Evolutionary conservation across 1,140 invertebrate species (phyloP), one percentile per base, ranked within the genome.

Genomic region (Araneus ventricosus): DNA sequence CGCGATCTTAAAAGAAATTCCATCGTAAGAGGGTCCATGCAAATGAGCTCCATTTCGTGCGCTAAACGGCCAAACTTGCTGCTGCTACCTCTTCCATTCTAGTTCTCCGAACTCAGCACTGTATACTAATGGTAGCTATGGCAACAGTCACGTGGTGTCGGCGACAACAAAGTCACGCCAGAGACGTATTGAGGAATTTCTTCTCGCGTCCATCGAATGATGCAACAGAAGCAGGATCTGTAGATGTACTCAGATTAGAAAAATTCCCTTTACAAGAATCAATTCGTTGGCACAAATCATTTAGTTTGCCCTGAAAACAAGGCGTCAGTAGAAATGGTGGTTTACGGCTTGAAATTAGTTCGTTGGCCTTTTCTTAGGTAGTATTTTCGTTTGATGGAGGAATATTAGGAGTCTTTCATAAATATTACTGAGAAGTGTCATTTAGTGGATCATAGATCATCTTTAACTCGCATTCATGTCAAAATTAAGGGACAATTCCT

Each of bases 51-150:
- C 45, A 52, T 52, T 52, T 45, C 41, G 34, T 41, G 59, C 57
- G 79, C 82, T 63, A 82, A 86, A 70, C 7, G n/a, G 90, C 75
- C 89, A 90, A 92, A 92, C 10, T 92, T 92, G 52, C 59, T 59
- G 52, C 59, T 59, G 37, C 39, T 24, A 24, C 61, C 30, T 52
- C 24, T 34, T 59, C n/a, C 10, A 82, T n/a, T 70, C 80, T 92
- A 92, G 90, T 92, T 92, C 90, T 92, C 90, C 90, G 90, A 92
- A 92, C 90, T 86, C 61, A 52, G 90, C 52, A 85, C 57, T 85
- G 90, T 92, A 92, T 92, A 92, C 90, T 34, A 80, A 70, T 92
- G 59, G 90, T 92, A 41, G 2, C 82, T 61, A 92, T 92, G 90
- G 90, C 10, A n/a, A 92, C 61, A 86, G 79, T 85, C 90, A 92